These are phyloP conservation scores for Leistus spinibarbis DNA, from an alignment of 2,888 invertebrate genomes.

Conservation along the genomic window DNA sequence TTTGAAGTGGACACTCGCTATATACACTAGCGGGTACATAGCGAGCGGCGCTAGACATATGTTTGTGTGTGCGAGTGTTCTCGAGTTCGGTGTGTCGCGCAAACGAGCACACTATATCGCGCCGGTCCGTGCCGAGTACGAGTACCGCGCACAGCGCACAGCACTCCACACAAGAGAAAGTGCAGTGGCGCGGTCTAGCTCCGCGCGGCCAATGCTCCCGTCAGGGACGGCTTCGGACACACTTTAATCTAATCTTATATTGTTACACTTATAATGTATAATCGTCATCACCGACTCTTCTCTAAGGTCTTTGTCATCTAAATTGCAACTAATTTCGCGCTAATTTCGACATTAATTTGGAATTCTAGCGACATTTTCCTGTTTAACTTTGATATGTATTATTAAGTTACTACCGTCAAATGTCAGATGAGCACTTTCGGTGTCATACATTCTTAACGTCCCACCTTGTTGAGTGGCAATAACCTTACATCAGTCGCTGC, in stretches of 20 bases:
- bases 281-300: not conserved
- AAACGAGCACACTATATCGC: not conserved
- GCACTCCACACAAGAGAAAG: slow-evolving; percentile 21
- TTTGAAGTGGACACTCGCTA: not conserved
- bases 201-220: slow-evolving; percentile 25
- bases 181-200: slow-evolving; percentile 25
- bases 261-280: not conserved
- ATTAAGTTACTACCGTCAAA: not conserved
- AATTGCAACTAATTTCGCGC: not conserved
- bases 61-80: not conserved
- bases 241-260: slow-evolving; percentile 9
- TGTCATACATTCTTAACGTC: not conserved
- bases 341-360: not conserved
- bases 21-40: not conserved
- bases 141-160: not conserved
- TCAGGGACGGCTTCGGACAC: slow-evolving; percentile 17
- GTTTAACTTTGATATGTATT: not conserved
- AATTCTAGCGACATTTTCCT: not conserved
- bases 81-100: not conserved
- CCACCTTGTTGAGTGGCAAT: not conserved
- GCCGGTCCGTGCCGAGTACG: not conserved
- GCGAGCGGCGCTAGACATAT: slow-evolving; percentile 1
- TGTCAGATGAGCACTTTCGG: not conserved
- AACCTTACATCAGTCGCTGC: not conserved
- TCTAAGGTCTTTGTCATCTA: slow-evolving; percentile 4